Percentiles rank a stretch among this genome's conserved stretches.
These are phyloP conservation scores for Chelon labrosus DNA, from an alignment of 2,797 vertebrate genomes.

Conservation along the genomic window DNA sequence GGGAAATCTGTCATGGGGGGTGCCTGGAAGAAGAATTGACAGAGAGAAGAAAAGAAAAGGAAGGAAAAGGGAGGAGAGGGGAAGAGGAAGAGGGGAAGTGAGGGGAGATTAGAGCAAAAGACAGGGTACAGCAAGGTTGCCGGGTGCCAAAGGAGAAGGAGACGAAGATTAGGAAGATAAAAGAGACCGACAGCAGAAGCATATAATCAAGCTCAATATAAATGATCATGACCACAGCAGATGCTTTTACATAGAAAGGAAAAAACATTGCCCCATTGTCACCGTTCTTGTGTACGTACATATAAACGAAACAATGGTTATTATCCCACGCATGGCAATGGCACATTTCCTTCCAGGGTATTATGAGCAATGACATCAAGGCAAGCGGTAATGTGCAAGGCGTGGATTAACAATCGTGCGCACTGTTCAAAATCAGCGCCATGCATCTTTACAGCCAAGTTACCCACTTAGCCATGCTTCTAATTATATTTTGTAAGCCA, in stretches of 20 bases:
- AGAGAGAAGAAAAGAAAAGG: background rate
- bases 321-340: conserved; percentile 16
- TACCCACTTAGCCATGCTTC: conserved; percentile 32
- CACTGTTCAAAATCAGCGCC: conserved; percentile 45
- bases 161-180: conserved; percentile 15
- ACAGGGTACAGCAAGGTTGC: background rate
- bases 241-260: conserved; percentile 6
- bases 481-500: conserved; percentile 45
- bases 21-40: conserved; percentile 14
- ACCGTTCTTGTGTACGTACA: conserved; percentile 21
- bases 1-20: conserved; percentile 37
- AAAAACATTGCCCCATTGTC: conserved; percentile 11
- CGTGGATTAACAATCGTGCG: conserved; percentile 36
- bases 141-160: background rate
- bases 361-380: conserved; percentile 31
- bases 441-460: conserved; percentile 28
- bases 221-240: conserved; percentile 26
- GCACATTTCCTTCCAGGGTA: conserved; percentile 9
- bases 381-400: conserved; percentile 8
- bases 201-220: conserved; percentile 23
- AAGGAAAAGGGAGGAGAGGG: background rate
- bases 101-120: conserved; percentile 5
- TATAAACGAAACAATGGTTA: conserved; percentile 22
- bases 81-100: background rate
- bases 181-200: conserved; percentile 17